Conservation (phyloP, 53 echinoderm and acorn worm genomes). For the Holothuria leucospilota region DNA sequence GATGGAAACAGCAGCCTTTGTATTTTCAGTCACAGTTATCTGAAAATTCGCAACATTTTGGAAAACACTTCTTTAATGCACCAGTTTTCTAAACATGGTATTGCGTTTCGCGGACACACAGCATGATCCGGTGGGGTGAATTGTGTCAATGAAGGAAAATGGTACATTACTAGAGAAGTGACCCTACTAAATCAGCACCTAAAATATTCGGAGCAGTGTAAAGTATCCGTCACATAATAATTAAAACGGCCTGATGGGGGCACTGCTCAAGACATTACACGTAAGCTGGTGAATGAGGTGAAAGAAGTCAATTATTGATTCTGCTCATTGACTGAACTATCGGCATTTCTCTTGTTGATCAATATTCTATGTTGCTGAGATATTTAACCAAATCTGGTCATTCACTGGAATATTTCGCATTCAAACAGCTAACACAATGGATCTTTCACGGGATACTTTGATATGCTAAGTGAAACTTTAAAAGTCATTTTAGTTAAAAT, state of each 20-base stretch:
- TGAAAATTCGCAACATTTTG: background rate
- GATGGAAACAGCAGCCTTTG: too few species aligned
- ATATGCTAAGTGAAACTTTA: background rate
- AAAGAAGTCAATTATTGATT: background rate
- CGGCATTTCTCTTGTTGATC: background rate
- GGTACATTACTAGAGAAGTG: background rate
- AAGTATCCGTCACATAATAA: background rate
- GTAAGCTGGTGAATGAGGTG: background rate
- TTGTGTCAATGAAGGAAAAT: too few species aligned
- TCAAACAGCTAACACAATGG: background rate
- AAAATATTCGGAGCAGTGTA: background rate
- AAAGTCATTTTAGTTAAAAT: background rate
- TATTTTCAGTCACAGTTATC: too few species aligned
- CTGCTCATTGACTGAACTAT: background rate
- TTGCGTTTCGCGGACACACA: background rate
- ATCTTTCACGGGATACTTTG: slow-evolving; percentile 4
- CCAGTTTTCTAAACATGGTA: background rate
- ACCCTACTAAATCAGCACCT: background rate
- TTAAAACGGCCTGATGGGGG: background rate
- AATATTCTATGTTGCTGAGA: slow-evolving; percentile 6
- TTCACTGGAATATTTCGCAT: background rate
- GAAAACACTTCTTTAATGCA: slow-evolving; percentile 8
- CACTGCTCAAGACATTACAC: background rate
- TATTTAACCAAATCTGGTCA: slow-evolving; percentile 11
- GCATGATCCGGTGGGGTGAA: too few species aligned